Percentiles rank a stretch among this genome's conserved stretches.
phyloP scores from a whole-genome alignment of 92 coral and sea anemone species.

The Palythoa grandis region DNA sequence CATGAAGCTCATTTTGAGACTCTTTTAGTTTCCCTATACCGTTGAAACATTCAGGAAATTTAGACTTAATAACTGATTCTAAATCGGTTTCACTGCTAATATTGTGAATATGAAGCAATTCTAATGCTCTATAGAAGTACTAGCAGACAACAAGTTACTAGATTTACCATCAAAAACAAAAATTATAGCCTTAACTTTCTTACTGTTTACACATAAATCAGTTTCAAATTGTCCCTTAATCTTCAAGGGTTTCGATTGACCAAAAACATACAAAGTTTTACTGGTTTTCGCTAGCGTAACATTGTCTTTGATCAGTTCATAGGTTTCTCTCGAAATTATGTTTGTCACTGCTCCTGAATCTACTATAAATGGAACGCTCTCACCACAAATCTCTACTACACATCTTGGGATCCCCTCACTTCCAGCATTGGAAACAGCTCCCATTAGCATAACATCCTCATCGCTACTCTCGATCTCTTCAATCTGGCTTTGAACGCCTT shows the following conservation, averaged over 20 bases:
- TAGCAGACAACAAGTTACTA: constrained; percentile 22
- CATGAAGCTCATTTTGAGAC: constrained; percentile 42
- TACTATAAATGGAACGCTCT: constrained; percentile 35
- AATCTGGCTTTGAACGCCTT: constrained; percentile 35
- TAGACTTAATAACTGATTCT: constrained; percentile 19
- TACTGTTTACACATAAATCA: constrained; percentile 4
- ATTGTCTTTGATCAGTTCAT: constrained; percentile 27
- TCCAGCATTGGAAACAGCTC: constrained; percentile 29
- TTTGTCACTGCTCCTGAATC: constrained; percentile 42
- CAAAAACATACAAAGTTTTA: constrained; percentile 15
- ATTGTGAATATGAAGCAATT: not conserved
- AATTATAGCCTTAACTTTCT: not conserved
- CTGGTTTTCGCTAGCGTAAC: constrained; percentile 8
- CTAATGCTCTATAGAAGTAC: constrained; percentile 16
- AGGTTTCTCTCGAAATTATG: constrained; percentile 21
- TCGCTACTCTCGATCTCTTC: constrained; percentile 4
- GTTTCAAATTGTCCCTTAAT: constrained; percentile 28
- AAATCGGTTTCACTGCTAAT: not conserved
- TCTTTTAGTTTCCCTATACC: constrained; percentile 34
- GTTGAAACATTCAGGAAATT: constrained; percentile 34
- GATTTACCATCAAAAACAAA: constrained; percentile 24
- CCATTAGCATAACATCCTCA: constrained; percentile 7
- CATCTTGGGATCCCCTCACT: constrained; percentile 28
- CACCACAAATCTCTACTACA: constrained; percentile 16
- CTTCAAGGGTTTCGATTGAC: constrained; percentile 5